phyloP scores from a whole-genome alignment of 92 coral and sea anemone species.

The Micromussa lordhowensis region DNA sequence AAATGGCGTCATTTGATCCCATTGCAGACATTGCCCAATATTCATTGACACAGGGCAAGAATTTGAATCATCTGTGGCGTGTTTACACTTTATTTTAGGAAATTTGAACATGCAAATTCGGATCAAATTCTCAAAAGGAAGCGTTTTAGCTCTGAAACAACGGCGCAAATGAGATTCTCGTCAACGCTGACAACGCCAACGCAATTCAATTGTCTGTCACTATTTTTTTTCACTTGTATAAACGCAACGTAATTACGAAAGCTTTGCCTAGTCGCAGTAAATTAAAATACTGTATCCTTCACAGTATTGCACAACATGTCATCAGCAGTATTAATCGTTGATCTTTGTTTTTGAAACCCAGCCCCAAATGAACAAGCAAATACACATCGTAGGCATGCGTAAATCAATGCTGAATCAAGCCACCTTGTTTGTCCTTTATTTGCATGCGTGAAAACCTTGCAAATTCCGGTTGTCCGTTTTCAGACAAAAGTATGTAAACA shows the following conservation, averaged over 20 bases:
- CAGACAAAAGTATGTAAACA: neutral
- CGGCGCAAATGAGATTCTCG: neutral
- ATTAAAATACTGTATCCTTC: neutral
- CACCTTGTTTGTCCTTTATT: neutral
- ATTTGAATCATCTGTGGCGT: conserved; percentile 33
- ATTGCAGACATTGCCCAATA: conserved; percentile 11
- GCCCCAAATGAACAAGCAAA: conserved; percentile 5
- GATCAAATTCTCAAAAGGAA: conserved; percentile 29
- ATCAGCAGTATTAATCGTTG: neutral
- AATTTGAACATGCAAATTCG: conserved; percentile 30
- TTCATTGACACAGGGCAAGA: conserved; percentile 1
- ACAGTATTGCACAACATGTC: conserved; percentile 8
- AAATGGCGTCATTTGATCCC: conserved; percentile 33
- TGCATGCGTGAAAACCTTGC: neutral
- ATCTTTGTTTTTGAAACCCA: conserved; percentile 9
- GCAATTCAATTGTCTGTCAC: neutral
- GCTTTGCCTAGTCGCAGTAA: neutral
- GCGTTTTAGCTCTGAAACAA: conserved; percentile 1
- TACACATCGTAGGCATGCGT: neutral
- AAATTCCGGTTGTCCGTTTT: neutral
- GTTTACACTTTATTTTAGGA: conserved; percentile 17
- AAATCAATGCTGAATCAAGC: neutral
- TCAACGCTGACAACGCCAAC: neutral
- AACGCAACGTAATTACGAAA: neutral
- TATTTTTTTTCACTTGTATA: neutral